Evolutionary conservation across 2,797 vertebrate species (phyloP).

Genomic region (Pseudochirops corinnae): DNA sequence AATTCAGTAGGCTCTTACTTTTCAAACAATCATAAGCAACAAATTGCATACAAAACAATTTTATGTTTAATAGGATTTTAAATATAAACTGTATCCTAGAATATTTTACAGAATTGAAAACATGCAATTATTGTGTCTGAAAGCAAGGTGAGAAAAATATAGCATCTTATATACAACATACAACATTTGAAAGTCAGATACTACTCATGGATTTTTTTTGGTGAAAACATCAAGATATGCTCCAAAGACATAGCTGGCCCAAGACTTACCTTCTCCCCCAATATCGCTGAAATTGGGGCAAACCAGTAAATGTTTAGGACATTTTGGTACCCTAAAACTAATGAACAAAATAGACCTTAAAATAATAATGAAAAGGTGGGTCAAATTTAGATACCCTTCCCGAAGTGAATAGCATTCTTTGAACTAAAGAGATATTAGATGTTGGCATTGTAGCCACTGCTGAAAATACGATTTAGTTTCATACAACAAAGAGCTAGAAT

Average conservation of each 20-base stretch:
- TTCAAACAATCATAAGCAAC: slow-evolving; percentile 70
- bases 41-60: slow-evolving; percentile 59
- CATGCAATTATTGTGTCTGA: slow-evolving; percentile 68
- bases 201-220: slow-evolving; percentile 23
- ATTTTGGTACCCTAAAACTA: neutral
- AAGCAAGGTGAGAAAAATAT: slow-evolving; percentile 40
- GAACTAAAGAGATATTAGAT: neutral
- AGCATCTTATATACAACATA: slow-evolving; percentile 1
- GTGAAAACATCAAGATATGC: slow-evolving; percentile 40
- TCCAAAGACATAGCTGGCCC: slow-evolving; percentile 13
- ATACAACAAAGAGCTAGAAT: neutral
- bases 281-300: neutral
- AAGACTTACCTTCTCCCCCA: neutral
- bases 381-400: neutral
- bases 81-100: slow-evolving; percentile 66
- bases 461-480: neutral
- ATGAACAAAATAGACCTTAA: neutral
- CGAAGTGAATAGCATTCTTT: neutral
- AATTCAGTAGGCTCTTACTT: slow-evolving; percentile 76
- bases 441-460: neutral
- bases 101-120: slow-evolving; percentile 63
- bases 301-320: neutral
- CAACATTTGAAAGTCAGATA: slow-evolving; percentile 25
- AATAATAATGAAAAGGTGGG: neutral
- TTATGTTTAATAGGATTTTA: slow-evolving; percentile 67